A percentile compares a stretch with the other conserved stretches of the same genome.
Evolutionary conservation across 1,140 invertebrate species (phyloP).

Genomic region (Cydia fagiglandana): DNA sequence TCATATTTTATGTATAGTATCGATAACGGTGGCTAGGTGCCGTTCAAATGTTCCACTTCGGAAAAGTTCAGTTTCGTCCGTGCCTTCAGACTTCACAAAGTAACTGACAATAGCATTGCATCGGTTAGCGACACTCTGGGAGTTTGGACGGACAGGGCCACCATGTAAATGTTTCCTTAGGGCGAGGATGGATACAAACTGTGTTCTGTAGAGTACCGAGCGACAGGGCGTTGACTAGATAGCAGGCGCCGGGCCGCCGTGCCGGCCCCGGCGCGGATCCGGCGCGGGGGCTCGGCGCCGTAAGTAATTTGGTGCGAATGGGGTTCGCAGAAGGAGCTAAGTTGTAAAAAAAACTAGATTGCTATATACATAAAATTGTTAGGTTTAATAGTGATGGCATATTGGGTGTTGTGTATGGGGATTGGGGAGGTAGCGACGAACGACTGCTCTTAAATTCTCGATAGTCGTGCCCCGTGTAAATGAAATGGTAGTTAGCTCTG

Average conservation of each 20-base stretch:
- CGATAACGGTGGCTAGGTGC: constrained; percentile 52
- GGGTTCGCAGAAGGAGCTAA: constrained; percentile 63
- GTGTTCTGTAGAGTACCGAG: constrained; percentile 76
- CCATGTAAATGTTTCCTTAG: constrained; percentile 68
- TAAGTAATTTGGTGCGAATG: constrained; percentile 49
- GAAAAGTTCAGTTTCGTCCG: constrained; percentile 35
- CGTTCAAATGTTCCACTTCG: constrained; percentile 37
- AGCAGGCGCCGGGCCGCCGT: constrained; percentile 40
- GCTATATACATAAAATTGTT: constrained; percentile 70
- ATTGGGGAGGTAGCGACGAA: constrained; percentile 51
- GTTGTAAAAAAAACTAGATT: constrained; percentile 71
- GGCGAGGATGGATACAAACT: constrained; percentile 73
- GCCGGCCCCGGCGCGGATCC: constrained; percentile 34
- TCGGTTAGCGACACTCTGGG: constrained; percentile 33
- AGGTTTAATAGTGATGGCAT: constrained; percentile 60
- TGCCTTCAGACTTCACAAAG: constrained; percentile 35
- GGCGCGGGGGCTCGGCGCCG: constrained; percentile 39
- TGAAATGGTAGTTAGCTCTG: constrained; percentile 48
- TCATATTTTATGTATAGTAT: constrained; percentile 75
- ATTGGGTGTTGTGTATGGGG: constrained; percentile 74
- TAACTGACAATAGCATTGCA: constrained; percentile 31
- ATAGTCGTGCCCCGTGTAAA: constrained; percentile 52
- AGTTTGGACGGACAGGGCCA: constrained; percentile 43
- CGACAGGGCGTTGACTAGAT: constrained; percentile 73
- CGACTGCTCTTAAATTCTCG: constrained; percentile 7